Evolutionary conservation across 2,888 invertebrate species (phyloP), one percentile per base, ranked within the genome.

Genomic region (Rotaria sp.): DNA sequence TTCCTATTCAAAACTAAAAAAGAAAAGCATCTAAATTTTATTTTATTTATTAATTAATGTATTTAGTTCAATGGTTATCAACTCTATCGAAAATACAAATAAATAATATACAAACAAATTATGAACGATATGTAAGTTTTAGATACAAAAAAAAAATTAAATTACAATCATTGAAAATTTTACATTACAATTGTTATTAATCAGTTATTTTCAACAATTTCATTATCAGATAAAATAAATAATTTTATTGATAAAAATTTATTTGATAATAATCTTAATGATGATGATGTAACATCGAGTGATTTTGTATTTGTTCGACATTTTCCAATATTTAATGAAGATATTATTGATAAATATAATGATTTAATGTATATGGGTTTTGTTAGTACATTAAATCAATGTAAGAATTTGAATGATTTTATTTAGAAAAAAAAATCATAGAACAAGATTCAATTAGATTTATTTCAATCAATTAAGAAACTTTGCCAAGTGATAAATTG

Each of bases 251-350:
- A 80, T 45, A 45, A 80, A 26, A 2, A 45, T 45, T 80, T 80
- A 45, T 80, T 80, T 11, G 45, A 13, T 5, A 45, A 45, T 80
- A 45, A 80, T 35, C 4, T 18, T 21, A 13, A 80, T n/a, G 45
- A 80, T 45, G 45, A 80, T 26, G 41, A 75, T 80, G n/a, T 11
- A 11, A n/a, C 80, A 41, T 41, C 45, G 26, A 80, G 45, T 80
- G 80, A n/a, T 35, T 80, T 80, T 80, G 80, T 80, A 45, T 80
- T 80, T n/a, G n/a, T 80, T 45, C 41, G 45, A n/a, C 41, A 26
- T 7, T 41, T 41, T 80, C 45, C 45, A 13, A 24, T 26, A 45
- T 45, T 24, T 80, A 45, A 80, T 26, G 15, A 26, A 45, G 45
- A 80, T 24, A 24, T 13, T 10, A 45, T 45, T 26, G 80, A 80